phyloP scores from a whole-genome alignment of 2,888 invertebrate genomes.

The Napeogenes inachia region DNA sequence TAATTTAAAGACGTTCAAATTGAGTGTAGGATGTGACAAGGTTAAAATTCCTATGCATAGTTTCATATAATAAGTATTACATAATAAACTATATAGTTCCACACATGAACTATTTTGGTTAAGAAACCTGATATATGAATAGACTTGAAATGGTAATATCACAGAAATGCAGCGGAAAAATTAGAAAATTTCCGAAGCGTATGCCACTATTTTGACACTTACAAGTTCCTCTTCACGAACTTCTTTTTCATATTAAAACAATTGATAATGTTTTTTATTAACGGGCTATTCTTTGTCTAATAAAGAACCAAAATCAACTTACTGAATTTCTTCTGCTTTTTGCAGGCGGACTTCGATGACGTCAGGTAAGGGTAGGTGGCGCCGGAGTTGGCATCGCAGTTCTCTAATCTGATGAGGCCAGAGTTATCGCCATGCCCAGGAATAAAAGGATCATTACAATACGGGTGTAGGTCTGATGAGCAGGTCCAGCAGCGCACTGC shows the following conservation, averaged over 20 bases:
- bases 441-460: slow-evolving; percentile 86
- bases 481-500: slow-evolving; percentile 87
- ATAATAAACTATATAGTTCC: too few species aligned
- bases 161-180: too few species aligned
- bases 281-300: too few species aligned
- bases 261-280: too few species aligned
- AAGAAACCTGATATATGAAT: too few species aligned
- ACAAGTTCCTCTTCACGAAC: not conserved
- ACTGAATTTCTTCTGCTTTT: slow-evolving; percentile 86
- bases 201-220: too few species aligned
- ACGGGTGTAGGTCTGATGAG: slow-evolving; percentile 82
- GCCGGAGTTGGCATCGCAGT: slow-evolving; percentile 69
- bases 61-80: too few species aligned
- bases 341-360: slow-evolving; percentile 81
- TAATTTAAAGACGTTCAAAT: not conserved
- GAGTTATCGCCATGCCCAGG: slow-evolving; percentile 66
- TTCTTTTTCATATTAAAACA: too few species aligned
- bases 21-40: not conserved
- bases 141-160: too few species aligned
- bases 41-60: too few species aligned
- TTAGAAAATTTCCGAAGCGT: too few species aligned
- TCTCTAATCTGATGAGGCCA: slow-evolving; percentile 65
- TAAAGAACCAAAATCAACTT: slow-evolving; percentile 43
- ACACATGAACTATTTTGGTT: too few species aligned
- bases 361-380: slow-evolving; percentile 68